phyloP scores from a whole-genome alignment of 1,140 invertebrate species.

The Drepana arcuata region DNA sequence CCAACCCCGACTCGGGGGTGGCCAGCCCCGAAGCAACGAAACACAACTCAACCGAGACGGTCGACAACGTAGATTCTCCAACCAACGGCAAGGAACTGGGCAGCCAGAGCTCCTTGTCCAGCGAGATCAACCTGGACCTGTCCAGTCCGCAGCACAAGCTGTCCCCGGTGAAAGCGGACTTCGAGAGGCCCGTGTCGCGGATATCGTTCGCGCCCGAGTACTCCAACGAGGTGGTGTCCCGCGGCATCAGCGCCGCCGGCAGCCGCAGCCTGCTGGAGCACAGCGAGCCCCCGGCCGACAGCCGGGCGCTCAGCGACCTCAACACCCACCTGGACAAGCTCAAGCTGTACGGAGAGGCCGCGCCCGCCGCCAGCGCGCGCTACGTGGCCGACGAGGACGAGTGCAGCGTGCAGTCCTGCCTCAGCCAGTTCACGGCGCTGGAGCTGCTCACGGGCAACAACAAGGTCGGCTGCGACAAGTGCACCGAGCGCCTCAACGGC shows the following conservation, averaged over 20 bases:
- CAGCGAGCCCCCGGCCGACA: slow-evolving; percentile 29
- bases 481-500: slow-evolving; percentile 81
- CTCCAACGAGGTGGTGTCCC: slow-evolving; percentile 45
- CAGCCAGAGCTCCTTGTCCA: slow-evolving; percentile 68
- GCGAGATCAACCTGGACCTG: slow-evolving; percentile 71
- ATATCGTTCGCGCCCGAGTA: slow-evolving; percentile 65
- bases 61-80: slow-evolving; percentile 62
- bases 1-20: slow-evolving; percentile 71
- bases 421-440: slow-evolving; percentile 91
- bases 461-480: slow-evolving; percentile 92
- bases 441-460: slow-evolving; percentile 93
- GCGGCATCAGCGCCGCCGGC: slow-evolving; percentile 49
- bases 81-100: slow-evolving; percentile 58
- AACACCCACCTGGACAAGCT: slow-evolving; percentile 36
- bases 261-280: slow-evolving; percentile 42
- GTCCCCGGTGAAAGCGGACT: slow-evolving; percentile 50
- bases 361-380: slow-evolving; percentile 58
- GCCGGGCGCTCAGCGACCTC: slow-evolving; percentile 25
- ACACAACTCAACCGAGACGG: slow-evolving; percentile 66
- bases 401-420: slow-evolving; percentile 87
- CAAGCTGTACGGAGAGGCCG: slow-evolving; percentile 38
- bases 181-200: slow-evolving; percentile 67
- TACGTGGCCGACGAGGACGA: slow-evolving; percentile 84
- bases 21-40: slow-evolving; percentile 72
- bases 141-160: slow-evolving; percentile 55